Evolutionary conservation across 1,140 invertebrate species (phyloP).

Genomic region (Scaptodrosophila lebanonensis): DNA sequence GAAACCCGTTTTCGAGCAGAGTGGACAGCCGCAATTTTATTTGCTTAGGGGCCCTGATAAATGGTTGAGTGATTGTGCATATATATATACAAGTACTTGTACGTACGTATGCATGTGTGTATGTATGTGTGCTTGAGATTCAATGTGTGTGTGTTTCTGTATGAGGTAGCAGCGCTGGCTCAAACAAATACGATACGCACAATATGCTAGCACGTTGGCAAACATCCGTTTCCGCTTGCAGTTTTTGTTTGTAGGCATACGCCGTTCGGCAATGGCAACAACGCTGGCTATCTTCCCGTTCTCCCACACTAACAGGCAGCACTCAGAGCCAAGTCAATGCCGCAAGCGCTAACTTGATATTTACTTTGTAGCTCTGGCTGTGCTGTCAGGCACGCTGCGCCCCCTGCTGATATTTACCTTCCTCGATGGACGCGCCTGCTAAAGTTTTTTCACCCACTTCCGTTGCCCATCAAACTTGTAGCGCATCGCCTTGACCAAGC

Average conservation of each 20-base stretch:
- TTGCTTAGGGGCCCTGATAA: too few relatives aligned
- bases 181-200: slow-evolving; percentile 34
- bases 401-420: slow-evolving; percentile 51
- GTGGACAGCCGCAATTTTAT: too few relatives aligned
- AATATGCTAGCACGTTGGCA: slow-evolving; percentile 48
- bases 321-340: slow-evolving; percentile 42
- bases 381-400: too few relatives aligned
- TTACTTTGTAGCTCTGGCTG: slow-evolving; percentile 65
- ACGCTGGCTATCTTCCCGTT: slow-evolving; percentile 18
- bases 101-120: too few relatives aligned
- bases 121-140: too few relatives aligned
- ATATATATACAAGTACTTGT: too few relatives aligned
- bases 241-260: slow-evolving; percentile 35
- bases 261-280: background rate
- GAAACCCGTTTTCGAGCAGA: too few relatives aligned
- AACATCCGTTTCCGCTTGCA: slow-evolving; percentile 73
- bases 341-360: slow-evolving; percentile 72
- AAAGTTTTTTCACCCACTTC: slow-evolving; percentile 58
- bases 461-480: slow-evolving; percentile 58
- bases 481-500: slow-evolving; percentile 52
- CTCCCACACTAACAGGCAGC: slow-evolving; percentile 1
- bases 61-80: too few relatives aligned
- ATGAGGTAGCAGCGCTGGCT: slow-evolving; percentile 28
- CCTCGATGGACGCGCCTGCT: slow-evolving; percentile 1
- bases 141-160: too few relatives aligned